A percentile compares a stretch with the other conserved stretches of the same genome.
phyloP scores from a whole-genome alignment of 2,113 vertebrate species.

The Cryptotis parvus region DNA sequence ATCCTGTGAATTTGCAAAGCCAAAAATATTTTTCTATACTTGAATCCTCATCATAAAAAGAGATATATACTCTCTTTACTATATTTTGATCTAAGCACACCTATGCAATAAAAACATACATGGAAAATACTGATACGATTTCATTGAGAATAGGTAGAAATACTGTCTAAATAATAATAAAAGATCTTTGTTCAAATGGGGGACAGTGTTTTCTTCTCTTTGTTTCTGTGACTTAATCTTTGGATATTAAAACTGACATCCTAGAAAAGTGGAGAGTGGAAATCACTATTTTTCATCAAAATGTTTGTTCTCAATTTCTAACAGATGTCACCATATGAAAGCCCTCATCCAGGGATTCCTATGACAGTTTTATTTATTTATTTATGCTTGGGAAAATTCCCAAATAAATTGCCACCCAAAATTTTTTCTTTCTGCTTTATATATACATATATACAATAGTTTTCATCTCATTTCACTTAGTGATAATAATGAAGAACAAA shows the following conservation, averaged over 20 bases:
- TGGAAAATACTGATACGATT: background rate
- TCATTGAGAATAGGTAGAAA: background rate
- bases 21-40: background rate
- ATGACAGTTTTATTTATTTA: background rate
- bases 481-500: background rate
- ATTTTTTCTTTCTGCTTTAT: background rate
- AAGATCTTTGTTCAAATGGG: background rate
- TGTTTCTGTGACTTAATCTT: too few species aligned
- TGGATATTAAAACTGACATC: too few species aligned
- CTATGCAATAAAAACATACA: background rate
- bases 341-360: background rate
- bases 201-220: too few species aligned
- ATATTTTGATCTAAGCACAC: background rate
- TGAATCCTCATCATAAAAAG: background rate
- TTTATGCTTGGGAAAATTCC: background rate
- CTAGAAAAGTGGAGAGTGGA: too few species aligned
- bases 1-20: background rate
- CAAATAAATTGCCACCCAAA: background rate
- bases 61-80: background rate
- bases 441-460: too few species aligned
- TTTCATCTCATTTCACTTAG: background rate
- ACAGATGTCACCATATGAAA: background rate
- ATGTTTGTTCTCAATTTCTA: background rate
- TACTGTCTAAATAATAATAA: background rate
- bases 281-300: background rate